phyloP scores from a whole-genome alignment of 1,140 invertebrate genomes.

The Triops cancriformis region DNA sequence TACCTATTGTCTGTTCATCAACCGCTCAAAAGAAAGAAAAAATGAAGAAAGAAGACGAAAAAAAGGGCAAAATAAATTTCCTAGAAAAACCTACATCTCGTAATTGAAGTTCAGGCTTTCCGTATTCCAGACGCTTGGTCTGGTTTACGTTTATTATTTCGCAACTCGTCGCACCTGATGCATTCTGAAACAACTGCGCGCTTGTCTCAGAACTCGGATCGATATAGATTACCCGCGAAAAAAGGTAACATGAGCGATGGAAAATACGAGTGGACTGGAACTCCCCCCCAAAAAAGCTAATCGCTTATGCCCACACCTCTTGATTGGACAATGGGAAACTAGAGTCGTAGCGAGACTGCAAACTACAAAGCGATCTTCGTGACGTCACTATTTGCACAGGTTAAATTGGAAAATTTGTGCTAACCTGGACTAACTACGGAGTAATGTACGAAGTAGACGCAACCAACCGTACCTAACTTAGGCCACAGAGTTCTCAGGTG shows the following conservation, averaged over 20 bases:
- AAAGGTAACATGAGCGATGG: background rate
- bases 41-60: background rate
- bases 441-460: background rate
- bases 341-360: background rate
- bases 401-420: background rate
- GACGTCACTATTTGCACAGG: background rate
- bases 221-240: background rate
- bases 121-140: background rate
- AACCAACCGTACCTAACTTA: background rate
- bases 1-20: background rate
- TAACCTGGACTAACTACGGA: background rate
- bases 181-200: background rate
- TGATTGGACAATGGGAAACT: background rate
- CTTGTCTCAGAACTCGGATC: background rate
- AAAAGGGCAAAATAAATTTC: background rate
- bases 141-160: background rate
- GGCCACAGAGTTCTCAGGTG: background rate
- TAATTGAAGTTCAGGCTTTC: background rate
- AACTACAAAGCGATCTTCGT: background rate
- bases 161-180: background rate
- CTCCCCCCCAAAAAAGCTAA: background rate
- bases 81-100: background rate
- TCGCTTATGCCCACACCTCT: background rate
- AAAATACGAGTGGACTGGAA: background rate
- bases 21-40: background rate